Percentiles rank a stretch among this genome's conserved stretches.
Conservation (phyloP, 2,113 vertebrate species). For the Cavia aperea region DNA sequence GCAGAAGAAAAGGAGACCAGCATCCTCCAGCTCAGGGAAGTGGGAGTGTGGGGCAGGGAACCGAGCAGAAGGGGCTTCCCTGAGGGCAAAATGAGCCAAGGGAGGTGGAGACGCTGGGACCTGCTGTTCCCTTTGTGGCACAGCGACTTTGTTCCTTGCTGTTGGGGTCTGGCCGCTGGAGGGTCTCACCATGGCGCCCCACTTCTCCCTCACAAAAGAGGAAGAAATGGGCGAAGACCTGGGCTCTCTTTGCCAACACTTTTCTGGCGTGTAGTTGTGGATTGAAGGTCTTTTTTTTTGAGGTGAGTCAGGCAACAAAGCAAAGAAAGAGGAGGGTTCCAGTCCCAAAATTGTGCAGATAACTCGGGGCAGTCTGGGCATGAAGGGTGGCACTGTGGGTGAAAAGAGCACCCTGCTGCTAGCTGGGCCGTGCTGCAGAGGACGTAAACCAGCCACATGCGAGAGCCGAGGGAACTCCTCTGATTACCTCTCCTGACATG, state of each 20-base stretch:
- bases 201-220: not conserved
- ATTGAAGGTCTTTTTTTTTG: not conserved
- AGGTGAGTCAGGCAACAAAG: not conserved
- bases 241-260: not conserved
- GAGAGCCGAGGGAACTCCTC: rapidly evolving
- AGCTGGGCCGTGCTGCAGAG: no score
- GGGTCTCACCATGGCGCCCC: not conserved
- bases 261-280: not conserved
- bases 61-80: not conserved
- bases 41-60: not conserved
- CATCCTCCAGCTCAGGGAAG: no score
- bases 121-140: not conserved
- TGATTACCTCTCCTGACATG: not conserved
- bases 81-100: not conserved
- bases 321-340: not conserved
- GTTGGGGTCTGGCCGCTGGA: not conserved
- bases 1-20: not conserved
- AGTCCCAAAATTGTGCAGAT: not conserved
- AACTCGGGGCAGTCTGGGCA: rapidly evolving
- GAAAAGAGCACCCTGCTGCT: not conserved
- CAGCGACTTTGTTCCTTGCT: not conserved
- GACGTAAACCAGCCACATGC: not conserved
- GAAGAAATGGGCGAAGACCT: no score
- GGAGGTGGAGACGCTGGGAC: not conserved
- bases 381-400: not conserved